Base-by-base conservation (phyloP, 2,113 vertebrate species). In the Mesitornis unicolor region DNA sequence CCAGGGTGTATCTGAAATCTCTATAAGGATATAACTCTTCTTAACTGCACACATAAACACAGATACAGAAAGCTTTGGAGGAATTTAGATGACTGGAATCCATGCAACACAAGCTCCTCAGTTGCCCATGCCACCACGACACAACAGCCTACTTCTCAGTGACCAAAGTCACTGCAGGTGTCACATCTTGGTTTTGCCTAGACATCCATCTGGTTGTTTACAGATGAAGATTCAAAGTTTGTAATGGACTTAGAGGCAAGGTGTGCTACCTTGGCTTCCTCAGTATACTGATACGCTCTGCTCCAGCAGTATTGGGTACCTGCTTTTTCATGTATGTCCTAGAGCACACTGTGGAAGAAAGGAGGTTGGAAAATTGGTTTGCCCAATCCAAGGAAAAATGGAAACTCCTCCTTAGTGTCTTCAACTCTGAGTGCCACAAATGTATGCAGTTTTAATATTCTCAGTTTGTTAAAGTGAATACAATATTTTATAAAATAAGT, bases 111-210 rank as follows among this genome's bases (percentile, higher is more conserved):
- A 78, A 67, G 19, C 25, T 68, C 35, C 0, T 1, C 7, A 56
- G 45, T 13, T 31, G 16, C 16, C 3, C 6, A 3, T 53, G 26
- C 10, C 29, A 68, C 10, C 24, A 59, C 47, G 40, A 56, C 29
- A 36, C 1, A 6, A 35, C 16, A 74, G 50, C 21, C 40, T 38
- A 26, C 22, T 29, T 31, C 17, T 36, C 0, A 0, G 14, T 74
- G 29, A 76, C 21, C 56, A 68, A 9, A 76, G 68, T 11, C 53
- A 76, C 10, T 35, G 8, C 35, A 60, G 50, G 7, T 13, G 16
- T 13, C 59, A 81, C 42, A 57, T 19, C 57, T 25, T 71, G 17
- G 13, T 48, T 43, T 86, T 74, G 19, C 28, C 50, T 54, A 36
- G 74, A 51, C 5, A 74, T 28, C 18, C 15, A 38, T 7, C 5